These are phyloP conservation scores for Apocrypta bakeri DNA, from an alignment of 1,140 invertebrate genomes.

Conservation along the genomic window DNA sequence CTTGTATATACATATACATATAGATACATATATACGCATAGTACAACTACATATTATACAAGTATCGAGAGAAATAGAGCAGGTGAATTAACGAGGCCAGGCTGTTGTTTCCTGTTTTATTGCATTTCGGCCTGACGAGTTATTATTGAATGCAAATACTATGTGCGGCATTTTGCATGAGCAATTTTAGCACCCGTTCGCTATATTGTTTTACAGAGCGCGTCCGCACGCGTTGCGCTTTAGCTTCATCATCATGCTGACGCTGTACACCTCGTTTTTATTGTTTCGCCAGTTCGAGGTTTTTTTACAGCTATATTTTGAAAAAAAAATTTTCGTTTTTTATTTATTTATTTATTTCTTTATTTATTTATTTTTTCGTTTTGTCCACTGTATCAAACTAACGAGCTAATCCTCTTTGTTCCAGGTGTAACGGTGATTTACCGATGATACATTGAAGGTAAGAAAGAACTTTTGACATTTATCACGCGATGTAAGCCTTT, in stretches of 20 bases:
- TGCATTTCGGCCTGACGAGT: conserved; percentile 11
- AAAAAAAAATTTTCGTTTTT: too few relatives aligned
- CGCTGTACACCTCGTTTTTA: background rate
- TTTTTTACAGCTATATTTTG: background rate
- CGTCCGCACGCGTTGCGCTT: background rate
- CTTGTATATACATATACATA: background rate
- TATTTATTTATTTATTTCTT: background rate
- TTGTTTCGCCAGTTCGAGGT: background rate
- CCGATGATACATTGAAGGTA: too few relatives aligned
- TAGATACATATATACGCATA: too few relatives aligned
- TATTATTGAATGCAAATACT: conserved; percentile 33
- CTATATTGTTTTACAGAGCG: background rate
- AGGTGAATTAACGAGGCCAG: background rate
- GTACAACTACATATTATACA: too few relatives aligned
- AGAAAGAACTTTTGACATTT: too few relatives aligned
- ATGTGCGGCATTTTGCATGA: background rate
- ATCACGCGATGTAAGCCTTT: too few relatives aligned
- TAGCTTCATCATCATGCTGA: background rate
- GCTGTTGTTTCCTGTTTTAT: background rate
- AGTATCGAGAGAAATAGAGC: background rate
- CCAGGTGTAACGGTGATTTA: background rate
- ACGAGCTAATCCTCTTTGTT: conserved; percentile 7
- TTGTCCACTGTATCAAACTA: too few relatives aligned
- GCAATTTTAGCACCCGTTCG: background rate
- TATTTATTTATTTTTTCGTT: background rate